Conservation (phyloP, 2,888 invertebrate genomes). For the Apodemia mormo region DNA sequence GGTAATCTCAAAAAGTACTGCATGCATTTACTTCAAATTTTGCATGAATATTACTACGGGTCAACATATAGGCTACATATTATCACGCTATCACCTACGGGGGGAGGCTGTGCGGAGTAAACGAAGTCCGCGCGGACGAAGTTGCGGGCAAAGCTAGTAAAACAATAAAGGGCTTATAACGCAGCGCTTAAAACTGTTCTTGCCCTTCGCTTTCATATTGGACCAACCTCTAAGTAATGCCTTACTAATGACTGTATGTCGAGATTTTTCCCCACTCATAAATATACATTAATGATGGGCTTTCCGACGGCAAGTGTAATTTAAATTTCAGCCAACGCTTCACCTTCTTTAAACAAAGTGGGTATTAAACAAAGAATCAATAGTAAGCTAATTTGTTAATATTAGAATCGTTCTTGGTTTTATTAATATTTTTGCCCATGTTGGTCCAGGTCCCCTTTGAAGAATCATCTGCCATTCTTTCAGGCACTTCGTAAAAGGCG, state of each 20-base stretch:
- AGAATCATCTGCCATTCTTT: no score
- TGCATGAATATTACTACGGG: no score
- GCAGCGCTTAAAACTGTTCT: neutral
- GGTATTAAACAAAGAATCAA: slow-evolving; percentile 34
- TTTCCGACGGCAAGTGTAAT: slow-evolving; percentile 53
- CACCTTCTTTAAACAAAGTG: slow-evolving; percentile 37
- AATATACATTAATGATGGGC: slow-evolving; percentile 74
- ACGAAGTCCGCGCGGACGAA: no score
- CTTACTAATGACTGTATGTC: slow-evolving; percentile 75
- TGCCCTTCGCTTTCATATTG: slow-evolving; percentile 31
- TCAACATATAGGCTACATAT: no score
- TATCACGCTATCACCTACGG: no score
- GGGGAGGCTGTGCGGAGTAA: no score
- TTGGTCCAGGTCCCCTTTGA: no score
- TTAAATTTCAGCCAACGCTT: slow-evolving; percentile 54
- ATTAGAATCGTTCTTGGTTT: no score
- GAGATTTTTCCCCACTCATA: slow-evolving; percentile 76
- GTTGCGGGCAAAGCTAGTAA: neutral
- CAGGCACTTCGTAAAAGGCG: no score
- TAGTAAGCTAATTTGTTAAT: slow-evolving; percentile 16
- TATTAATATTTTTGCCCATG: no score
- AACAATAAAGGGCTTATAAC: neutral
- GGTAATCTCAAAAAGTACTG: no score
- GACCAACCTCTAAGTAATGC: slow-evolving; percentile 56
- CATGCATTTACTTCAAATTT: no score